Conservation (phyloP, 23 tunicate genomes). For the Phallusia fumigata region DNA sequence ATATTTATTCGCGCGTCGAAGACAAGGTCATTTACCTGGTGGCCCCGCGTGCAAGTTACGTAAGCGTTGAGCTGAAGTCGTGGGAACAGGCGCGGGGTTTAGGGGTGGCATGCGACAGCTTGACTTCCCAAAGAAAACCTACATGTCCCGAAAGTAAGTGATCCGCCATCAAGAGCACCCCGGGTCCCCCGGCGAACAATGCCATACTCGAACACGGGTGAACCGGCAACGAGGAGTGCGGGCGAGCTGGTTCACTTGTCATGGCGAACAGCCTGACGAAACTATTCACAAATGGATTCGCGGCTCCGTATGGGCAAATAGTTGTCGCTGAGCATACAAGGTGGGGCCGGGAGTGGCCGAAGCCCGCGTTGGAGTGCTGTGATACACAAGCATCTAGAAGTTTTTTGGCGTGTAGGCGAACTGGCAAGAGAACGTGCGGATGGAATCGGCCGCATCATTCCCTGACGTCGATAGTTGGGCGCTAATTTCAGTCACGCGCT, state of each 20-base stretch:
- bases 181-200: neutral
- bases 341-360: neutral
- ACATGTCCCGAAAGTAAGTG: conserved; percentile 11
- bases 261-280: neutral
- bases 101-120: neutral
- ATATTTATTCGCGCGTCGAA: conserved; percentile 12
- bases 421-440: neutral
- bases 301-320: neutral
- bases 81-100: conserved; percentile 9
- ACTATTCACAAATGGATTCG: conserved; percentile 24
- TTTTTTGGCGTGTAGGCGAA: neutral
- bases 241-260: conserved; percentile 9
- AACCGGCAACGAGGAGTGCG: neutral
- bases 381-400: conserved; percentile 3
- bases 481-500: conserved; percentile 10
- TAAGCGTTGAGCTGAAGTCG: conserved; percentile 7
- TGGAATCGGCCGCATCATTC: neutral
- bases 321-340: neutral
- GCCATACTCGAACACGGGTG: neutral
- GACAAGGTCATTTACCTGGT: conserved; percentile 4
- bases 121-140: conserved; percentile 7
- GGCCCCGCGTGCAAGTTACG: neutral
- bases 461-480: neutral
- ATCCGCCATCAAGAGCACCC: neutral
- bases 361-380: neutral